Evolutionary conservation across 2,113 vertebrate genomes (phyloP).

Genomic region (Neolamprologus devosi): DNA sequence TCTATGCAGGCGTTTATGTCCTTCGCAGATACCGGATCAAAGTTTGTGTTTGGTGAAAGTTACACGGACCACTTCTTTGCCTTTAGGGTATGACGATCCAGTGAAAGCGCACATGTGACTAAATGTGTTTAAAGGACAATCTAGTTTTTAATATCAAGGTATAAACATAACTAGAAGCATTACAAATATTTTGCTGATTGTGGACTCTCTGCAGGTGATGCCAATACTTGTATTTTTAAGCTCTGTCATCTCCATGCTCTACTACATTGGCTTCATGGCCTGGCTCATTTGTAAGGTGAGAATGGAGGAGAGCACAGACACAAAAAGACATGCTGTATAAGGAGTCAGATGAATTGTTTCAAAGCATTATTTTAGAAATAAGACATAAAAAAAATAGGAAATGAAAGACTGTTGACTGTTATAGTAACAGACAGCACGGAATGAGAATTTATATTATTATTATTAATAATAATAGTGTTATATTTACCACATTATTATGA

Average conservation of each 20-base stretch:
- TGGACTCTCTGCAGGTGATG: constrained; percentile 69
- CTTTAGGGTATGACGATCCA: constrained; percentile 75
- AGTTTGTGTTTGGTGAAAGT: constrained; percentile 80
- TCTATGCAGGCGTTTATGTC: constrained; percentile 66
- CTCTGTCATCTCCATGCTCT: constrained; percentile 79
- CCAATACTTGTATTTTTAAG: constrained; percentile 85
- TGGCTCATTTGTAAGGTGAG: constrained; percentile 83
- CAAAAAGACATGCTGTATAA: background rate
- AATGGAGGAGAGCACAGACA: background rate
- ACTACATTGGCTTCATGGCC: constrained; percentile 78
- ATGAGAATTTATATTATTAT: background rate
- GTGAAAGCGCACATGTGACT: background rate
- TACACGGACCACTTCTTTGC: constrained; percentile 79
- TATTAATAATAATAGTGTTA: background rate
- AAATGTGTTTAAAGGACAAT: background rate
- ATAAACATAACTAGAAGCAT: background rate
- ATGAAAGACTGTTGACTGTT: background rate
- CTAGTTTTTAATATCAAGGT: background rate
- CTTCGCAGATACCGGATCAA: constrained; percentile 72
- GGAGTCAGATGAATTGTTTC: background rate
- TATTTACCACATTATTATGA: background rate
- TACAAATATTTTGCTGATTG: background rate
- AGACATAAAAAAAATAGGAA: background rate
- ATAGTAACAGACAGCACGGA: background rate
- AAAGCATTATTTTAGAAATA: background rate